phyloP scores from a whole-genome alignment of 2,888 invertebrate genomes.

The Drosophila subsilvestris region DNA sequence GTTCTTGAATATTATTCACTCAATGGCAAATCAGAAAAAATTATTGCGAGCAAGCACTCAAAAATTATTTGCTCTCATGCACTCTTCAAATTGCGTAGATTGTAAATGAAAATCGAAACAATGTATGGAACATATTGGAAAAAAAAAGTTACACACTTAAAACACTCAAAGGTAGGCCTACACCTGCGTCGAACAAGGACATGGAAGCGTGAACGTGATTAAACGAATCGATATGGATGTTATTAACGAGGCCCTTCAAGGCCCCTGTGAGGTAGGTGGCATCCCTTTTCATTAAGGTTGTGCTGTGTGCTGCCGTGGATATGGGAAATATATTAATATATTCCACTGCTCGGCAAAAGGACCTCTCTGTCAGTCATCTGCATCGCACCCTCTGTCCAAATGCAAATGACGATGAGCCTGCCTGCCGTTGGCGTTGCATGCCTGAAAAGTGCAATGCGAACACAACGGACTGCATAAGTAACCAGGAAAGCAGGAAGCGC shows the following conservation, averaged over 20 bases:
- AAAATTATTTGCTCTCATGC: no score
- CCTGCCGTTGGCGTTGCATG: conserved; percentile 26
- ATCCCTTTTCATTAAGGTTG: conserved; percentile 2
- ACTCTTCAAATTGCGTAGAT: background rate
- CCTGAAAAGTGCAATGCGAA: conserved; percentile 31
- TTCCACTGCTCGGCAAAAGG: conserved; percentile 6
- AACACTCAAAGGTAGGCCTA: background rate
- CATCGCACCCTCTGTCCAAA: conserved; percentile 4
- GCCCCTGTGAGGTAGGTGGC: background rate
- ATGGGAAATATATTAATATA: conserved; percentile 35
- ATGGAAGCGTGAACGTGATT: background rate
- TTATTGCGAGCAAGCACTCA: no score
- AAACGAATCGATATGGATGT: conserved; percentile 8
- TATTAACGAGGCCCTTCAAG: conserved; percentile 2
- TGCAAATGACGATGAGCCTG: conserved; percentile 36
- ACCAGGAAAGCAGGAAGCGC: conserved; percentile 14
- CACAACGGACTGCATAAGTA: conserved; percentile 34
- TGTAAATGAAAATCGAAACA: background rate
- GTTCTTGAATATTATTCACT: conserved; percentile 7
- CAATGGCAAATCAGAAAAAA: background rate
- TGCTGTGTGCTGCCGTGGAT: conserved; percentile 9
- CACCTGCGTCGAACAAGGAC: background rate
- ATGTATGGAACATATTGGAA: background rate
- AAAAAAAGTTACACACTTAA: background rate
- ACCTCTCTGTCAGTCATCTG: background rate